Evolutionary conservation across 2,888 invertebrate species (phyloP).

Genomic region (Hydraecia micacea): DNA sequence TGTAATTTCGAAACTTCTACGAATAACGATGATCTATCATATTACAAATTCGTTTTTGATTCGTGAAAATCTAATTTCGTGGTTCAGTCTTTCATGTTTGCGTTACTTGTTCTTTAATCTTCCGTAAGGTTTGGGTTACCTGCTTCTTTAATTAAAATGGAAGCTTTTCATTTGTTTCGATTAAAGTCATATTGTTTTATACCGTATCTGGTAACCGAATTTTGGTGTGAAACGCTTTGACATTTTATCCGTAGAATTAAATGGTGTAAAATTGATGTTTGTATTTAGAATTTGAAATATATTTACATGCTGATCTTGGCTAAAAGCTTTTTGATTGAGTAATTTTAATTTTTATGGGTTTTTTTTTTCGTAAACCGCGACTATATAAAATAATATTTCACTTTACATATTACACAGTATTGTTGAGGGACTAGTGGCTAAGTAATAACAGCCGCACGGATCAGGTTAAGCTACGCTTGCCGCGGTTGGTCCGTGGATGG

Average conservation of each 20-base stretch:
- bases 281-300: slow-evolving; percentile 49
- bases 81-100: slow-evolving; percentile 78
- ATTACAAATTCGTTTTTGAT: slow-evolving; percentile 88
- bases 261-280: slow-evolving; percentile 45
- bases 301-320: slow-evolving; percentile 43
- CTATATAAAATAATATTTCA: background rate
- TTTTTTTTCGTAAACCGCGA: background rate
- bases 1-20: slow-evolving; percentile 83
- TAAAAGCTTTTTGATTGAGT: slow-evolving; percentile 46
- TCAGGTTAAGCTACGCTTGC: too few relatives aligned
- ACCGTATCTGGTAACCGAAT: slow-evolving; percentile 54
- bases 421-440: too few relatives aligned
- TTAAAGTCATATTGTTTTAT: slow-evolving; percentile 62
- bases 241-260: slow-evolving; percentile 51
- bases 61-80: slow-evolving; percentile 86
- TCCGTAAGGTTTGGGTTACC: slow-evolving; percentile 71
- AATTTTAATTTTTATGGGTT: background rate
- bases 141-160: slow-evolving; percentile 65
- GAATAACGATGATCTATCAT: slow-evolving; percentile 86
- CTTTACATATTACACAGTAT: background rate
- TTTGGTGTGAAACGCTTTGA: slow-evolving; percentile 53
- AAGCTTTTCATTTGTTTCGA: slow-evolving; percentile 56
- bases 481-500: too few relatives aligned
- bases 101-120: slow-evolving; percentile 79
- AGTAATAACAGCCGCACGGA: too few relatives aligned